These are phyloP conservation scores for Petroica traversi DNA, from an alignment of 2,113 vertebrate genomes.

Conservation along the genomic window DNA sequence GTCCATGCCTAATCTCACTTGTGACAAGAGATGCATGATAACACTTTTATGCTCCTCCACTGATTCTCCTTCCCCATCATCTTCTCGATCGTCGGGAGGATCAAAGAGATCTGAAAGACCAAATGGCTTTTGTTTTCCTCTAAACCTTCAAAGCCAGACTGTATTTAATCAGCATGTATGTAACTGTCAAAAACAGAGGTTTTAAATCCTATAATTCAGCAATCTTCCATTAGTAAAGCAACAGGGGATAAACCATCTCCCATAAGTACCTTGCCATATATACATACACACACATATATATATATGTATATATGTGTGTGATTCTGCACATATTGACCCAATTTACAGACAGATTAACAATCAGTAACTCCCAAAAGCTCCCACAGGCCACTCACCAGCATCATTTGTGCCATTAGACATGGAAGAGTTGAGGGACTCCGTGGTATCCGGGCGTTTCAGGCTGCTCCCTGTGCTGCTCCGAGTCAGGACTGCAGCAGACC, in stretches of 20 bases:
- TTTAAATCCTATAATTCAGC: background rate
- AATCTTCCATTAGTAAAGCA: background rate
- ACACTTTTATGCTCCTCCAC: constrained; percentile 99
- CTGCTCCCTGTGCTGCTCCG: constrained; percentile 82
- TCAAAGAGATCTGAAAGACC: constrained; percentile 85
- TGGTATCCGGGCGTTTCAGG: constrained; percentile 91
- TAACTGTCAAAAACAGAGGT: background rate
- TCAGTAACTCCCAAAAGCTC: background rate
- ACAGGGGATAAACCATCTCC: background rate
- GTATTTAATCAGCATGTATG: background rate
- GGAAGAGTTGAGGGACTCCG: constrained; percentile 93
- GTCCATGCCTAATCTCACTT: constrained; percentile 97
- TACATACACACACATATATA: background rate
- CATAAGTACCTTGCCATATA: background rate
- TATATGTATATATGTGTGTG: too few relatives aligned
- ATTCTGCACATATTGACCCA: background rate
- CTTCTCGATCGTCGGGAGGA: constrained; percentile 91
- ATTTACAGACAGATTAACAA: background rate
- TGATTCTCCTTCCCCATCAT: constrained; percentile 90
- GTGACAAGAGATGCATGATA: constrained; percentile 97
- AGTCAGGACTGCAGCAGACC: constrained; percentile 77
- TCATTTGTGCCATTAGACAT: constrained; percentile 97
- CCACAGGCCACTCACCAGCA: constrained; percentile 75
- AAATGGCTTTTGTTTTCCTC: background rate
- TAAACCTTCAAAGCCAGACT: background rate